Base-by-base conservation (phyloP, 2,113 vertebrate genomes). In the Vulpes ferrilata region DNA sequence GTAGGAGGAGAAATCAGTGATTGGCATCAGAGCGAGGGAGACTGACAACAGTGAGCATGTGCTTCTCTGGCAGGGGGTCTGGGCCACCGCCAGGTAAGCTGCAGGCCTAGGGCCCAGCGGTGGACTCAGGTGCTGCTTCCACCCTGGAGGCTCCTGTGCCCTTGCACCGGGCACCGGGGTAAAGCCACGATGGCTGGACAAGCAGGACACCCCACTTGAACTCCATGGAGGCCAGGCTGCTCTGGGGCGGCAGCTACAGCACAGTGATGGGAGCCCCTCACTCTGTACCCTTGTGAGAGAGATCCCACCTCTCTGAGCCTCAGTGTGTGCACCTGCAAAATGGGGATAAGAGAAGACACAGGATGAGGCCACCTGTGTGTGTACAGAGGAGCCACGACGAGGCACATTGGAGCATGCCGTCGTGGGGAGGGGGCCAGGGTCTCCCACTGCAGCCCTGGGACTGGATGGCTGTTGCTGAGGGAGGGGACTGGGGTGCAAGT, bases 11-110 rank as follows among this genome's bases (percentile, higher is more conserved):
- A n/a, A 53, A 10, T 2, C 1, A 0, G 23, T 9, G 4, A 10
- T 0, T 8, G 1, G 11, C 10, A 0, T 32, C 38, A 1, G 17
- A 2, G 19, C 0, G 0, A n/a, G 69, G 27, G 20, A 11, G 57
- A 0, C 2, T 12, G 20, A 11, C 7, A 4, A 13, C 0, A 0
- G 6, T 13, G 0, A 6, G 43, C 32, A 2, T 16, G 10, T 16
- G 86, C n/a, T 71, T 15, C 35, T 51, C 38, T 2, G 11, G 32
- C 30, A 67, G 15, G 15, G 57, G 65, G 16, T n/a, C 65, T 0
- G 32, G 30, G 65, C 65, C 65, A 8, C 30, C 65, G 0, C 15
- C 0, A 2, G 65, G 30, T 7, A 15, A n/a, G 30, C 65, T n/a
- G 65, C 30, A 1, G 69, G 20, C 20, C 35, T 38, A 35, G 69